Evolutionary conservation across 2,888 invertebrate species (phyloP).

Genomic region (Geotrupes spiniger): DNA sequence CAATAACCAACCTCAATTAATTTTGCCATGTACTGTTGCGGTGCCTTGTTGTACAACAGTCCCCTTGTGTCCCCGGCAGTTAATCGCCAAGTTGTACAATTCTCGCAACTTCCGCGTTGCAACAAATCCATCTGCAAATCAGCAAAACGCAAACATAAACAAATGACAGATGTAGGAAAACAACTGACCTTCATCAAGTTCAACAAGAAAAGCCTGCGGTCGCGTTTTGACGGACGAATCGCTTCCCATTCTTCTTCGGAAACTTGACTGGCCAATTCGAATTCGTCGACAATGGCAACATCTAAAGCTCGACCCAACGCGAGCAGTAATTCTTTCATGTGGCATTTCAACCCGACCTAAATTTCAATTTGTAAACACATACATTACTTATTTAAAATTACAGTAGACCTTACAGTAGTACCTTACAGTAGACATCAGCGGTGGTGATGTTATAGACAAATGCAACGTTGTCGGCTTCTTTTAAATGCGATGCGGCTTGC

Average conservation of each 20-base stretch:
- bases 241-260: constrained; percentile 86
- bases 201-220: constrained; percentile 63
- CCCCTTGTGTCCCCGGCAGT: constrained; percentile 61
- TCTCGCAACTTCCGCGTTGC: constrained; percentile 51
- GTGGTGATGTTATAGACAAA: constrained; percentile 69
- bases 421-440: constrained; percentile 55
- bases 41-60: constrained; percentile 38
- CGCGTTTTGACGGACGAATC: constrained; percentile 66
- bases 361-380: not conserved
- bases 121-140: constrained; percentile 30
- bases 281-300: constrained; percentile 66
- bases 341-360: constrained; percentile 67
- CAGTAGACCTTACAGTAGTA: constrained; percentile 37
- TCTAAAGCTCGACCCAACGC: constrained; percentile 69
- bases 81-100: constrained; percentile 58
- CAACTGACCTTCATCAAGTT: constrained; percentile 65
- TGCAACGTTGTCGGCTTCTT: constrained; percentile 79
- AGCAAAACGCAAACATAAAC: not conserved
- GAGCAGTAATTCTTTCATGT: constrained; percentile 63
- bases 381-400: constrained; percentile 1
- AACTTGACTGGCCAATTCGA: constrained; percentile 69
- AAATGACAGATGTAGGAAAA: too few species aligned
- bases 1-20: constrained; percentile 66
- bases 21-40: constrained; percentile 32
- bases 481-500: constrained; percentile 57